Conservation (phyloP, 2,888 invertebrate species). For the Aphidius colemani region DNA sequence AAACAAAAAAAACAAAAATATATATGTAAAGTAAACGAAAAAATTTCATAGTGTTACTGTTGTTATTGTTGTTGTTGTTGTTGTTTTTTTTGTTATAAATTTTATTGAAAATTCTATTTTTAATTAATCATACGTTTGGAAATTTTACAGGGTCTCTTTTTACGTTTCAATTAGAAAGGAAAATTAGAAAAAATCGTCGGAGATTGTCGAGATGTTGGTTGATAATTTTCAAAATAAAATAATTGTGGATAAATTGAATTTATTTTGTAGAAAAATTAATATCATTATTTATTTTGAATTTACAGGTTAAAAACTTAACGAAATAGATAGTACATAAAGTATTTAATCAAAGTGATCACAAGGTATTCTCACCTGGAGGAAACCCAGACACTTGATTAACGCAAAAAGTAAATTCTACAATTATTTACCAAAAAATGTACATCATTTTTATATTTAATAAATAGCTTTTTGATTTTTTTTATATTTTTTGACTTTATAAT, state of each 20-base stretch:
- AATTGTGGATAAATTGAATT: not conserved
- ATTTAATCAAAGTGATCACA: conserved; percentile 24
- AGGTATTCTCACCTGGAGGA: conserved; percentile 38
- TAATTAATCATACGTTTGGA: too few relatives aligned
- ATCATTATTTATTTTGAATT: conserved; percentile 49
- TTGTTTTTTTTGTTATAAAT: too few relatives aligned
- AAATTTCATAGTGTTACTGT: too few relatives aligned
- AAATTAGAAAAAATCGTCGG: not conserved
- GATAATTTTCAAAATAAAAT: too few relatives aligned
- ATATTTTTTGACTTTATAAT: not conserved
- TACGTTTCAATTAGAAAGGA: too few relatives aligned
- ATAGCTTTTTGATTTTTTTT: not conserved
- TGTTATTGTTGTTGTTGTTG: too few relatives aligned
- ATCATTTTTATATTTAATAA: not conserved
- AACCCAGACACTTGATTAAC: conserved; percentile 17
- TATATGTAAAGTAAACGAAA: too few relatives aligned
- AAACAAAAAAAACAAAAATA: too few relatives aligned
- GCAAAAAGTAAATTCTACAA: conserved; percentile 13
- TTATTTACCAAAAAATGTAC: not conserved
- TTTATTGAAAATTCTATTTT: too few relatives aligned
- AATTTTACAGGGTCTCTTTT: too few relatives aligned
- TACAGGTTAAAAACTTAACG: conserved; percentile 53
- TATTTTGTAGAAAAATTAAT: conserved; percentile 51
- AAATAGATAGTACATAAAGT: conserved; percentile 39
- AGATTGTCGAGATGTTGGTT: too few relatives aligned